Percentiles rank a stretch among this genome's conserved stretches.
Evolutionary conservation across 2,797 vertebrate species (phyloP).

Genomic region (Intellagama lesueurii): DNA sequence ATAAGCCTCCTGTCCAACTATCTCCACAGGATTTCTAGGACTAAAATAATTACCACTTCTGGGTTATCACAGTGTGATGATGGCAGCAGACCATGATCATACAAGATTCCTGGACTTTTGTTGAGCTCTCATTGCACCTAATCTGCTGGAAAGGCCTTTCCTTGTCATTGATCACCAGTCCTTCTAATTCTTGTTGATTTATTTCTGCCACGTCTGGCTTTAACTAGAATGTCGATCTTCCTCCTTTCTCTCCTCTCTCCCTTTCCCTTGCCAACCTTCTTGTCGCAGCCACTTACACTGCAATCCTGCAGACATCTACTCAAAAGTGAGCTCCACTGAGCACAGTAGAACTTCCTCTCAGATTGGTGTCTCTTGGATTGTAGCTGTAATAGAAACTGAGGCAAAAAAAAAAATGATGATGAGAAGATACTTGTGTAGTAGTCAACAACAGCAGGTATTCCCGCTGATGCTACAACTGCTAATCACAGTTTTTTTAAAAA

Average conservation of each 20-base stretch:
- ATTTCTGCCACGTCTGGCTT: constrained; percentile 55
- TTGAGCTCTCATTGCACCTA: constrained; percentile 62
- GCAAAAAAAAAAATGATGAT: background rate
- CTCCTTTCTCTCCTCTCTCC: background rate
- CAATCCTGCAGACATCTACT: background rate
- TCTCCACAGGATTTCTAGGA: constrained; percentile 27
- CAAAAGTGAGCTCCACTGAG: background rate
- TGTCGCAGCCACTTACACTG: background rate
- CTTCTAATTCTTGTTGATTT: constrained; percentile 43
- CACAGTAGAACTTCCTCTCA: background rate
- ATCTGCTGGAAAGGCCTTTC: constrained; percentile 51
- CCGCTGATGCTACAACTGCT: background rate
- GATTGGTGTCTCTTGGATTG: background rate
- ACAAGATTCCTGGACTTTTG: constrained; percentile 35
- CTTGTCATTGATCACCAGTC: constrained; percentile 61
- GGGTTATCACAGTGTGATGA: constrained; percentile 30
- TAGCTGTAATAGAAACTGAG: background rate
- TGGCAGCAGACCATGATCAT: background rate
- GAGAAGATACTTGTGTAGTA: background rate
- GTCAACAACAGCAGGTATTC: constrained; percentile 6
- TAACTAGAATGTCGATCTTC: constrained; percentile 48
- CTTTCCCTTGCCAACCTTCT: too few species aligned
- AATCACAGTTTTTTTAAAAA: background rate
- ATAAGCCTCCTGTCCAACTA: constrained; percentile 19
- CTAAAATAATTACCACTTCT: constrained; percentile 34